Base-by-base conservation (phyloP, 2,888 invertebrate genomes). In the Operophtera brumata region DNA sequence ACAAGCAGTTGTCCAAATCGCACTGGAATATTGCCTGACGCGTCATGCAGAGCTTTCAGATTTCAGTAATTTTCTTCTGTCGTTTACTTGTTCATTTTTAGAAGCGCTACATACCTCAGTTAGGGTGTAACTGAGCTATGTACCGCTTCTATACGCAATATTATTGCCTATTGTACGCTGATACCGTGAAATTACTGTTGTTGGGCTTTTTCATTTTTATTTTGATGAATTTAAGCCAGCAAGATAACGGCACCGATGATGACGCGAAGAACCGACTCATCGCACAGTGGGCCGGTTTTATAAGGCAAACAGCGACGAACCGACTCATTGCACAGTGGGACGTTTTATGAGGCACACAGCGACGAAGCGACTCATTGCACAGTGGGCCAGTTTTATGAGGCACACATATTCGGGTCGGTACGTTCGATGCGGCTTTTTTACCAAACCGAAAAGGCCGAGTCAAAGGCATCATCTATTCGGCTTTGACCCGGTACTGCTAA, bases 211-310 rank as follows among this genome's bases (percentile, higher is more conserved):
- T 50, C 54, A 30, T 55, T 61, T 55, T 55, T 57, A 57, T 62
- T 57, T 54, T 57, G 54, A 53, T 54, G 36, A 44, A 62, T 59
- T 62, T 49, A 62, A 57, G 50, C 57, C 57, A 54, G 53, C 35
- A 50, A 41, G 26, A 25, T 47, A 47, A 25, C 32, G 25, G 25
- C 6, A 6, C 1, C 20, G 20, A 30, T 11, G 20, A 25, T 32
- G 39, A 39, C 30, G 10, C 30, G 8, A 30, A 8, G 6, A 30
- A 30, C 9, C 30, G 10, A 30, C 30, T 10, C 30, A 30, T 30
- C 8, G 8, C 30, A 30, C 34, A n/a, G 34, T 11, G 34, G 34
- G 20, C 20, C 20, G 2, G 4, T 20, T 20, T 20, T 2, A 20
- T 20, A 4, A 20, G 20, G 20, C 4, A 4, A 2, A 20, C 4